A percentile compares a stretch with the other conserved stretches of the same genome.
These are phyloP conservation scores for Trachops cirrhosus DNA, from an alignment of 2,797 vertebrate species.

Conservation along the genomic window DNA sequence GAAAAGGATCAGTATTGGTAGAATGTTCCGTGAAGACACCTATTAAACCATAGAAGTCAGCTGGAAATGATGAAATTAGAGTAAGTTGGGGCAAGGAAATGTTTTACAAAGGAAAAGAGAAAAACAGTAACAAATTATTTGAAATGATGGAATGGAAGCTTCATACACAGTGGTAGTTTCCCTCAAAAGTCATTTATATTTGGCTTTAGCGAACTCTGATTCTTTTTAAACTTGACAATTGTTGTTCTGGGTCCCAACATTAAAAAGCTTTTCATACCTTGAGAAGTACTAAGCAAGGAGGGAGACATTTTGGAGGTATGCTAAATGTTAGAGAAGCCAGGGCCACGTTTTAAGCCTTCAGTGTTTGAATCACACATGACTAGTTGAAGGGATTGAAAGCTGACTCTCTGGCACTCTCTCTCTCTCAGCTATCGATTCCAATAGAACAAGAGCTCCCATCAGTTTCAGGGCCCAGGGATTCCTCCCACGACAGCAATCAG, in stretches of 20 bases:
- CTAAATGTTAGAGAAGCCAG: neutral
- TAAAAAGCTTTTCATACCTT: neutral
- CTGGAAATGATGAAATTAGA: neutral
- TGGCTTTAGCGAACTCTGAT: neutral
- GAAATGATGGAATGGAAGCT: neutral
- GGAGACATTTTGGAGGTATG: neutral
- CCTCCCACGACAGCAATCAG: rapidly evolving
- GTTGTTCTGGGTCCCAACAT: neutral
- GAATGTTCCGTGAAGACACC: neutral
- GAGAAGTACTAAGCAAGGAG: neutral
- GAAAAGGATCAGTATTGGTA: neutral
- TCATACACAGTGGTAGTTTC: neutral
- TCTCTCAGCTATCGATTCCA: too few relatives aligned
- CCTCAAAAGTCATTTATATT: neutral
- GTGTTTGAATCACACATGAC: neutral
- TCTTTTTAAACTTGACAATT: neutral
- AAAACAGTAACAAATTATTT: neutral
- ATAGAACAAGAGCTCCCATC: neutral
- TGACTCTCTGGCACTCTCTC: neutral
- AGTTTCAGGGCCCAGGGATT: neutral
- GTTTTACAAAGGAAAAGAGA: neutral
- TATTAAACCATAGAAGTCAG: neutral
- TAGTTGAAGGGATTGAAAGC: neutral
- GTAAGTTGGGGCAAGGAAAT: neutral
- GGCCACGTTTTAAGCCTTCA: neutral